A percentile compares a stretch with the other conserved stretches of the same genome.
phyloP scores from a whole-genome alignment of 2,113 vertebrate species.

The Pteronura brasiliensis region DNA sequence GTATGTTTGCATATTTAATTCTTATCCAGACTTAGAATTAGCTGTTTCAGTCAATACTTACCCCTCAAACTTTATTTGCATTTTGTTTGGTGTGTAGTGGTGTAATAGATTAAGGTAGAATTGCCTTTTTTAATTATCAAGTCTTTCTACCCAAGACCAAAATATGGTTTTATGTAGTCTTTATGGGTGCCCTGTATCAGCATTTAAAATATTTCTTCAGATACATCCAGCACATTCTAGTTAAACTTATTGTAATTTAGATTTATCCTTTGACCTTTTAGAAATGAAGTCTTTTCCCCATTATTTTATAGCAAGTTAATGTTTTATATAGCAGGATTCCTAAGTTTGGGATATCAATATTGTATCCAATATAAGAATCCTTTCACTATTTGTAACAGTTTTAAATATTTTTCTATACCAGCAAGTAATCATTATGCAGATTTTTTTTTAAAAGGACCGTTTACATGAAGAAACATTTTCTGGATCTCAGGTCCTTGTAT shows the following conservation, averaged over 20 bases:
- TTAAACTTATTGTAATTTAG: not conserved
- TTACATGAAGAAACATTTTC: not conserved
- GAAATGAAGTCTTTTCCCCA: not conserved
- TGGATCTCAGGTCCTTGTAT: not conserved
- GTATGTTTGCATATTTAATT: not conserved
- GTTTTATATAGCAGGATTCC: not conserved
- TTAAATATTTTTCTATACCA: not conserved
- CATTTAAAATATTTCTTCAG: slow-evolving; percentile 22
- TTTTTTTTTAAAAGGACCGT: not conserved
- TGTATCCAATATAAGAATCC: not conserved
- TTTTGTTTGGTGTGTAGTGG: not conserved
- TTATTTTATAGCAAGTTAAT: not conserved
- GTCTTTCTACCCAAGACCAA: not conserved
- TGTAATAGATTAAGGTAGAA: not conserved
- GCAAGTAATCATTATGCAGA: not conserved
- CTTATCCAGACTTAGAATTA: slow-evolving; percentile 7
- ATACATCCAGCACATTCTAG: not conserved
- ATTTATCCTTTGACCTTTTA: not conserved
- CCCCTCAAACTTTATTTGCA: not conserved
- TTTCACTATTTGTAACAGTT: not conserved
- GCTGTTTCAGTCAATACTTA: not conserved
- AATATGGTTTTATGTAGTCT: not conserved
- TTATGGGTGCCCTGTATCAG: not conserved
- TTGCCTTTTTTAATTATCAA: not conserved
- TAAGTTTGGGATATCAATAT: not conserved